Evolutionary conservation across 2,797 vertebrate species (phyloP).

Genomic region (Coccyzus lansbergi): DNA sequence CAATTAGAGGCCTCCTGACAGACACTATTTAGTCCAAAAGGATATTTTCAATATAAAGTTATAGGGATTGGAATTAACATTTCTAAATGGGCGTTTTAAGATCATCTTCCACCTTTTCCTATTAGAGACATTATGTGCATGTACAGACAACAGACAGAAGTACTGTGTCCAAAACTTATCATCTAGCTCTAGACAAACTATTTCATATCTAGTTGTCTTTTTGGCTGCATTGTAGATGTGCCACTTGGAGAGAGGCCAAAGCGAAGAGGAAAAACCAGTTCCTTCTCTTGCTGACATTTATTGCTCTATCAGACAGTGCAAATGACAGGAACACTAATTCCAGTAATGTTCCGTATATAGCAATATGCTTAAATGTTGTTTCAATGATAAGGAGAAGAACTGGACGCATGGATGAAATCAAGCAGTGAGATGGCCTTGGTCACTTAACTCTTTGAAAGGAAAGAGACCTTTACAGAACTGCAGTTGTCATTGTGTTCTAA

Average conservation of each 20-base stretch:
- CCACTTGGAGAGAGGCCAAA: neutral
- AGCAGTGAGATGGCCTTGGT: neutral
- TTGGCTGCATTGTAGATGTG: neutral
- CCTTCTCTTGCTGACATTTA: neutral
- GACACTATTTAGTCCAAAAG: neutral
- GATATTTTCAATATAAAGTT: neutral
- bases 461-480: neutral
- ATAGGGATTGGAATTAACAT: neutral
- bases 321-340: fast-evolving
- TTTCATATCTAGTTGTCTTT: neutral
- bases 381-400: neutral
- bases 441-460: neutral
- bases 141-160: neutral
- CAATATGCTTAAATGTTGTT: neutral
- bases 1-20: neutral
- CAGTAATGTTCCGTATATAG: neutral
- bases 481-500: neutral
- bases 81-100: neutral
- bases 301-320: neutral
- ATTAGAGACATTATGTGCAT: neutral
- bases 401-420: neutral
- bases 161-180: neutral
- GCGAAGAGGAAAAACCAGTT: conserved; percentile 23
- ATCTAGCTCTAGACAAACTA: neutral
- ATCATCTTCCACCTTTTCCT: neutral